These are phyloP conservation scores for Hipposideros larvatus DNA, from an alignment of 2,797 vertebrate genomes.

Conservation along the genomic window DNA sequence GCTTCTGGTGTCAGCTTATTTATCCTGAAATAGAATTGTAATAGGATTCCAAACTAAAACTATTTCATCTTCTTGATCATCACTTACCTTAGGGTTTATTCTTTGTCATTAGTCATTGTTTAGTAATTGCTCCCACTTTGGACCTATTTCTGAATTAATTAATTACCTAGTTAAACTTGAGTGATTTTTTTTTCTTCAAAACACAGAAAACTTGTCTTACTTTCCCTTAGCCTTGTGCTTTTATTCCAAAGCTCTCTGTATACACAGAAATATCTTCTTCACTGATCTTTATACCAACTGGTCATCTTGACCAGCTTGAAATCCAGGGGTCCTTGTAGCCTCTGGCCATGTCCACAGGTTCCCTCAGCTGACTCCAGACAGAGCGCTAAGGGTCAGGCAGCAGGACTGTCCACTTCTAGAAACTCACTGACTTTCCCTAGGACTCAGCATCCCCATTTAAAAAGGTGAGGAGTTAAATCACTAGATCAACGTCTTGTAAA, in stretches of 20 bases:
- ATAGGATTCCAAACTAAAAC: constrained; percentile 82
- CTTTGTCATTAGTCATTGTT: constrained; percentile 69
- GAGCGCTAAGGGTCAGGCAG: not conserved
- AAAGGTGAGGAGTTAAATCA: not conserved
- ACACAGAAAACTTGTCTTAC: not conserved
- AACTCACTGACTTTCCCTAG: not conserved
- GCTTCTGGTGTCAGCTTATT: constrained; percentile 88
- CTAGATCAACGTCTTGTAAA: not conserved
- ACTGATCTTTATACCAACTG: not conserved
- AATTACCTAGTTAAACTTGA: constrained; percentile 71
- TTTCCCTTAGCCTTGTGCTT: not conserved
- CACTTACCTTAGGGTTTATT: constrained; percentile 30
- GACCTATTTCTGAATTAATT: constrained; percentile 68
- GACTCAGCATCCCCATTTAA: not conserved
- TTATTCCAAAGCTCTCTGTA: not conserved
- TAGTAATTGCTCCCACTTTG: constrained; percentile 36
- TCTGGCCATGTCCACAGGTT: not conserved
- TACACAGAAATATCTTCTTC: not conserved
- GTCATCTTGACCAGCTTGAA: not conserved
- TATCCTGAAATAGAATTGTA: constrained; percentile 88
- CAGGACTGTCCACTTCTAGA: not conserved
- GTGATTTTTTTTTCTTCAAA: constrained; percentile 30
- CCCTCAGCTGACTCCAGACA: not conserved
- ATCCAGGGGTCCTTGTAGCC: not conserved
- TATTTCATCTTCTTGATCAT: constrained; percentile 82